Percentiles rank a stretch among this genome's conserved stretches.
These are phyloP conservation scores for Lagodon rhomboides DNA, from an alignment of 2,797 vertebrate genomes.

Conservation along the genomic window DNA sequence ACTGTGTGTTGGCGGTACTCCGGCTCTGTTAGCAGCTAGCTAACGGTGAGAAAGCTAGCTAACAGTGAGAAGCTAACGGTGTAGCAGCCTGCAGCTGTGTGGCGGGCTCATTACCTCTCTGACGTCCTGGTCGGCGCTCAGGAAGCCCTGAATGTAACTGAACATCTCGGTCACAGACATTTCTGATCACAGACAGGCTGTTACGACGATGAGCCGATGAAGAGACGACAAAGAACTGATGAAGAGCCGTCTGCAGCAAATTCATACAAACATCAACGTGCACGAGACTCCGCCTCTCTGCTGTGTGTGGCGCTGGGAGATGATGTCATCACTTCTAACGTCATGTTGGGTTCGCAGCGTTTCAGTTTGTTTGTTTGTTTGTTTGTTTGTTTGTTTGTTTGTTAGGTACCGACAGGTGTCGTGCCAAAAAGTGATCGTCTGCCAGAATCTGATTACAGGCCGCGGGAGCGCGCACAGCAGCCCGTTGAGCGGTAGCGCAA, in stretches of 20 bases:
- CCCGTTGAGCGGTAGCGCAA: too few species aligned
- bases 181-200: not conserved
- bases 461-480: too few species aligned
- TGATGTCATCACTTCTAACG: conserved; percentile 25
- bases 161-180: conserved; percentile 98
- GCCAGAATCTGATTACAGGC: too few species aligned
- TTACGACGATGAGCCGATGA: not conserved
- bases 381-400: too few species aligned
- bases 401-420: too few species aligned
- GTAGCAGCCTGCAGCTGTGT: not conserved
- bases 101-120: conserved; percentile 87
- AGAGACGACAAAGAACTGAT: not conserved
- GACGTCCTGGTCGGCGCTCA: conserved; percentile 95
- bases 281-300: conserved; percentile 5
- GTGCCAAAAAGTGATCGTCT: too few species aligned
- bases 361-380: too few species aligned
- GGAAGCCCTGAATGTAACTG: conserved; percentile 91
- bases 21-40: conserved; percentile 37
- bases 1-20: not conserved
- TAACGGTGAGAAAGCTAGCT: not conserved
- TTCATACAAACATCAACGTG: conserved; percentile 42
- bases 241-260: conserved; percentile 6
- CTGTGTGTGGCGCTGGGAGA: conserved; percentile 25
- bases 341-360: not conserved
- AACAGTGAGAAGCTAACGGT: not conserved